Conservation (phyloP, 2,113 vertebrate species). For the Ameiurus melas region DNA sequence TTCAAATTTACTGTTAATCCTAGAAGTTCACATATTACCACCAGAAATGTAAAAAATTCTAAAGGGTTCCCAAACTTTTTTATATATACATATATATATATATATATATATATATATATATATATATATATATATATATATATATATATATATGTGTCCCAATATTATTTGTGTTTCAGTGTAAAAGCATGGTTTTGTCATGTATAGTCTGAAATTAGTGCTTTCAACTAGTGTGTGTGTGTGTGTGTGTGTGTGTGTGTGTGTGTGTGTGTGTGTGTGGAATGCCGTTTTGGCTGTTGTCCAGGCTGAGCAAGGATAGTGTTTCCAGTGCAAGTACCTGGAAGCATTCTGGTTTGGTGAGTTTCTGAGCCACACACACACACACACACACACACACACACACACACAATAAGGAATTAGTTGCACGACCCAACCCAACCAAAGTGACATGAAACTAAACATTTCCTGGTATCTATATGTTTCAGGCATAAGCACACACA, state of each 20-base stretch:
- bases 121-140: too few species aligned
- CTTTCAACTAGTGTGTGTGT: background rate
- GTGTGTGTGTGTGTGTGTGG: conserved; percentile 62
- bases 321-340: conserved; percentile 51
- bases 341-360: conserved; percentile 57
- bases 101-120: too few species aligned
- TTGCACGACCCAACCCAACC: conserved; percentile 44
- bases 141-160: too few species aligned
- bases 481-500: background rate
- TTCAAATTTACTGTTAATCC: too few species aligned
- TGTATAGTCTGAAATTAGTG: background rate
- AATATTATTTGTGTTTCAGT: conserved; percentile 1
- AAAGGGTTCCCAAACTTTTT: too few species aligned
- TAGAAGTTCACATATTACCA: too few species aligned
- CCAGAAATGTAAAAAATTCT: too few species aligned
- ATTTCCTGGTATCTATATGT: conserved; percentile 47
- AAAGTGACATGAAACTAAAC: conserved; percentile 52
- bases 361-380: conserved; percentile 47
- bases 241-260: conserved; percentile 46
- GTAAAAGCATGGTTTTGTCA: background rate
- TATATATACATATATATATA: too few species aligned
- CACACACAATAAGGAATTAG: conserved; percentile 47
- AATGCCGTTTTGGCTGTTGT: conserved; percentile 80
- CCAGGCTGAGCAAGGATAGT: conserved; percentile 58
- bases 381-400: conserved; percentile 40